phyloP scores from a whole-genome alignment of 1,140 invertebrate species.

The Myzus persicae region DNA sequence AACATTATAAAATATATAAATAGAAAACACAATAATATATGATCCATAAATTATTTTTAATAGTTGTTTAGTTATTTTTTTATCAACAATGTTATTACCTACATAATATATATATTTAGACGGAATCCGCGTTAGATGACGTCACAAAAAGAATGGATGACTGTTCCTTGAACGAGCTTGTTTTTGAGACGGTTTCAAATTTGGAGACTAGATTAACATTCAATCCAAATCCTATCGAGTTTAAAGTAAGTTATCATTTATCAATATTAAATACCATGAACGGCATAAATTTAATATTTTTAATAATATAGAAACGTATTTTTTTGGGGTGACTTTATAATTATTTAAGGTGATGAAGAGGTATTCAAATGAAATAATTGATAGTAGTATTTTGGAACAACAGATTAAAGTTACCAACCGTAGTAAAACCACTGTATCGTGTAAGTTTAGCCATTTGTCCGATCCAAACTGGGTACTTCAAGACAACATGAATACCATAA shows the following conservation, averaged over 20 bases:
- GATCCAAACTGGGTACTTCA: constrained; percentile 5
- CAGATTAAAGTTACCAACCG: constrained; percentile 13
- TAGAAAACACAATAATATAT: not conserved
- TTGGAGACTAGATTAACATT: not conserved
- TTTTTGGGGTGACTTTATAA: too few relatives aligned
- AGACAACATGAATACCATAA: not conserved
- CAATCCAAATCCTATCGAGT: not conserved
- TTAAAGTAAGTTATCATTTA: not conserved
- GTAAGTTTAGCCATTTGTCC: constrained; percentile 35
- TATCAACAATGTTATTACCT: not conserved
- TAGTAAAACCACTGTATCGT: constrained; percentile 14
- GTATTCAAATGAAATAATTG: not conserved
- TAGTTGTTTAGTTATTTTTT: not conserved
- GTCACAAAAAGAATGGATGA: too few relatives aligned
- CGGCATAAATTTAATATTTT: too few relatives aligned
- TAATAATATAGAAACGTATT: not conserved
- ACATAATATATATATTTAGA: not conserved
- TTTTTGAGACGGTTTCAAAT: not conserved
- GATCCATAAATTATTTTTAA: not conserved
- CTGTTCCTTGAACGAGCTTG: not conserved
- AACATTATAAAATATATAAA: not conserved
- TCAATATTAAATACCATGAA: not conserved
- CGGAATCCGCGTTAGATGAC: not conserved
- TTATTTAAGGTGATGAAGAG: not conserved
- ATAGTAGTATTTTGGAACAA: not conserved